Evolutionary conservation across 2,797 vertebrate species (phyloP).

Genomic region (Clamator glandarius): DNA sequence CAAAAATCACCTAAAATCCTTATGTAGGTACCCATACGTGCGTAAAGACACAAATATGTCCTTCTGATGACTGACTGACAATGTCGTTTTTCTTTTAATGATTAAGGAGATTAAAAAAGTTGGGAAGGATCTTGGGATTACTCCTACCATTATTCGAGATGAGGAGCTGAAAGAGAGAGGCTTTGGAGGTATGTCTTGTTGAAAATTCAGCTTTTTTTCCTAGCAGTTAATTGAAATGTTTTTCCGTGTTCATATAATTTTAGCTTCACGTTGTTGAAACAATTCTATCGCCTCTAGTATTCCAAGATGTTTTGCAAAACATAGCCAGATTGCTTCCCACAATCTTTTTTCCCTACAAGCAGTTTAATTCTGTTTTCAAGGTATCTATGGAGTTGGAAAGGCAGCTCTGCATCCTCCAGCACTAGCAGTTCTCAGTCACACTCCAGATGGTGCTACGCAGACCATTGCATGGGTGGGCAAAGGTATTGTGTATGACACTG

Average conservation of each 20-base stretch:
- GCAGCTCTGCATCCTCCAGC: conserved; percentile 92
- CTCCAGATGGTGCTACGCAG: conserved; percentile 92
- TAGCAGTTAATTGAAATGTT: neutral
- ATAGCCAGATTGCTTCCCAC: neutral
- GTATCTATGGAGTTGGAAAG: conserved; percentile 97
- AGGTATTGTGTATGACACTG: conserved; percentile 97
- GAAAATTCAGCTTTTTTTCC: neutral
- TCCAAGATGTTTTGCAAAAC: neutral
- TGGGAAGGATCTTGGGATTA: conserved; percentile 88
- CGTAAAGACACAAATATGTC: neutral
- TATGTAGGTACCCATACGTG: neutral
- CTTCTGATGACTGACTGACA: neutral
- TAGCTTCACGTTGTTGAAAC: neutral
- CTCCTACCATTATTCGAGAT: conserved; percentile 91
- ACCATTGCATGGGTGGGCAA: conserved; percentile 99
- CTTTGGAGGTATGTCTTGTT: conserved; percentile 88
- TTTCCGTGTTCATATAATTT: neutral
- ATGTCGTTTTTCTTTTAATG: conserved; percentile 57
- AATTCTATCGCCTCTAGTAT: neutral
- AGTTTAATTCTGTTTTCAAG: conserved; percentile 49
- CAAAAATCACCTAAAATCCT: neutral
- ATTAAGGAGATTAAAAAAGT: conserved; percentile 93
- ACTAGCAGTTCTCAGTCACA: conserved; percentile 92
- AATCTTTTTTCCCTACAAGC: neutral
- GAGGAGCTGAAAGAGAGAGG: conserved; percentile 92